phyloP scores from a whole-genome alignment of 2,113 vertebrate genomes.

The Rhabdomys dilectus region DNA sequence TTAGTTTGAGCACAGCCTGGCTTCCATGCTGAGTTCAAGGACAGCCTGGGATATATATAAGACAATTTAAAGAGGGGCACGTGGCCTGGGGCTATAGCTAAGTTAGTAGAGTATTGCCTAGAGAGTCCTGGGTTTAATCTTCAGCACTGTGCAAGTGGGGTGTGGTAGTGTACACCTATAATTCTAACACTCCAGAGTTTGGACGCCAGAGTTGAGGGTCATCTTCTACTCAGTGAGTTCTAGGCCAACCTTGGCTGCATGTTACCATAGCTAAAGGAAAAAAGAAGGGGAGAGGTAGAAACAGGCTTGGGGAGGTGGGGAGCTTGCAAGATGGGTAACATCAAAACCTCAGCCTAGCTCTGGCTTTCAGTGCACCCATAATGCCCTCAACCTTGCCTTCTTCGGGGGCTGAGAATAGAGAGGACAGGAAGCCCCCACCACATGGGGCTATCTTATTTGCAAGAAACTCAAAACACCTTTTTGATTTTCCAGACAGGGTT shows the following conservation, averaged over 20 bases:
- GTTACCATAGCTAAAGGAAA: background rate
- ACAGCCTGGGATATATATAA: background rate
- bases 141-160: background rate
- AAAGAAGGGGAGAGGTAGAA: background rate
- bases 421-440: background rate
- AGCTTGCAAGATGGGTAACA: background rate
- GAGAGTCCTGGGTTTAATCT: background rate
- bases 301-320: background rate
- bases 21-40: background rate
- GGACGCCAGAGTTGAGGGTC: background rate
- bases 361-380: too few relatives aligned
- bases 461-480: background rate
- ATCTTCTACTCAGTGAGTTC: background rate
- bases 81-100: background rate
- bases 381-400: background rate
- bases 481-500: background rate
- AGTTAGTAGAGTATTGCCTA: background rate
- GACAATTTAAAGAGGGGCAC: background rate
- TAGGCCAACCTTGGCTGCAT: background rate
- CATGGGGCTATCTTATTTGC: background rate
- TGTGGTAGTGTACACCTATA: background rate
- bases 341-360: background rate
- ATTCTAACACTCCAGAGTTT: background rate
- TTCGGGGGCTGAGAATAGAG: background rate
- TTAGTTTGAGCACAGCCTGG: background rate